Evolutionary conservation across 2,113 vertebrate genomes (phyloP), one percentile per base, ranked within the genome.

Genomic region (Phainopepla nitens): DNA sequence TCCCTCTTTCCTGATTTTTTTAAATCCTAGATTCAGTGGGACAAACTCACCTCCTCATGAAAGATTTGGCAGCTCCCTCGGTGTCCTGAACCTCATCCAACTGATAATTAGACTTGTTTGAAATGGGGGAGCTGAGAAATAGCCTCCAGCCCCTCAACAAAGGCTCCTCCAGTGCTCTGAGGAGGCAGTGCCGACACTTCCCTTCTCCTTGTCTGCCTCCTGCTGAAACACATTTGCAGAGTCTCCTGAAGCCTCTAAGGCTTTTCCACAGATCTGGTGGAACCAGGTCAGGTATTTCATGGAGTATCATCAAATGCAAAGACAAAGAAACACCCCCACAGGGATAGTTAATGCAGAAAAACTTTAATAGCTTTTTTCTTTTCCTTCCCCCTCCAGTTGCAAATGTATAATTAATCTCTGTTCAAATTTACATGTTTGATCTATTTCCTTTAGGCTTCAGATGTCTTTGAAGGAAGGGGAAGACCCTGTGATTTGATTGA

Each of bases 31-130:
- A 81, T 78, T 83, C 44, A 68, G 17, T 58, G 68, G 82, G 82
- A 96, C 72, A 91, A 87, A 87, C 56, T 91, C 45, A 85, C 15
- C 20, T 57, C 49, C 29, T 93, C 84, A 93, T 91, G 79, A 97
- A 96, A 96, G 93, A 94, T 33, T 82, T 97, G 97, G 96, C 96
- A 96, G 79, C 89, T 96, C 89, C 66, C 92, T 95, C 70, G 5
- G 9, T 94, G 92, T 91, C 25, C 93, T 97, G 97, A 97, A 97
- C 47, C 16, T 57, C 60, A 50, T 96, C 97, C 97, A 97, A 93
- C 72, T 89, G 89, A 96, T 97, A 97, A 97, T 97, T 97, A 96
- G 7, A 89, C 68, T 86, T 82, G 65, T 97, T 96, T 97, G 96
- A 97, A 97, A 96, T 90, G 33, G 0, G 3, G 71, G 89, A 97